A percentile compares a stretch with the other conserved stretches of the same genome.
phyloP scores from a whole-genome alignment of 2,113 vertebrate genomes.

The Tychaedon coryphoeus region DNA sequence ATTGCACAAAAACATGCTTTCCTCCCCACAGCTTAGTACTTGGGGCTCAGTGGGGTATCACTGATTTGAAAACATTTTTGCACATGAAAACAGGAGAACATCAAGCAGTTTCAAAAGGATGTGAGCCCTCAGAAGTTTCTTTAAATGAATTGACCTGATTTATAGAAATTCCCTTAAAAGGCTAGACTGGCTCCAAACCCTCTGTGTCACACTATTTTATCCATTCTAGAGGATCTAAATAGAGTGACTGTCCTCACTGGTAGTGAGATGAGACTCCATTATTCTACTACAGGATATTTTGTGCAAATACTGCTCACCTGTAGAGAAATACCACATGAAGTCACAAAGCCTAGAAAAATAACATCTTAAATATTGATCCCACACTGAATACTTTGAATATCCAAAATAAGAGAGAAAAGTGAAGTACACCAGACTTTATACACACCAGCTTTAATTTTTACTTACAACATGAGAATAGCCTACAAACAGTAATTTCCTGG shows the following conservation, averaged over 20 bases:
- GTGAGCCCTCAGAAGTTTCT: neutral
- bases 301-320: neutral
- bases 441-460: neutral
- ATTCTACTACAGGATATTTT: neutral
- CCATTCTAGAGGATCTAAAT: neutral
- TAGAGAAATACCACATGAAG: neutral
- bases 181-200: neutral
- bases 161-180: neutral
- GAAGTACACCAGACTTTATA: neutral
- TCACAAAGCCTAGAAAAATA: neutral
- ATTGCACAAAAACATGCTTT: neutral
- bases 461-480: neutral
- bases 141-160: neutral
- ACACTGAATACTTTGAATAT: neutral
- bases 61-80: neutral
- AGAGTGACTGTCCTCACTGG: neutral
- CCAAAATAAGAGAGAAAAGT: neutral
- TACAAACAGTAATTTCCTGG: neutral
- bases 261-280: neutral
- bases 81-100: neutral
- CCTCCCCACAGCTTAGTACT: neutral
- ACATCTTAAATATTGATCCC: neutral
- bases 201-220: neutral
- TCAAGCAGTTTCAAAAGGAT: neutral
- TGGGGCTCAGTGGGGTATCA: neutral